A percentile compares a stretch with the other conserved stretches of the same genome.
Evolutionary conservation across 2,888 invertebrate species (phyloP).

Genomic region (Pilophorus perplexus): DNA sequence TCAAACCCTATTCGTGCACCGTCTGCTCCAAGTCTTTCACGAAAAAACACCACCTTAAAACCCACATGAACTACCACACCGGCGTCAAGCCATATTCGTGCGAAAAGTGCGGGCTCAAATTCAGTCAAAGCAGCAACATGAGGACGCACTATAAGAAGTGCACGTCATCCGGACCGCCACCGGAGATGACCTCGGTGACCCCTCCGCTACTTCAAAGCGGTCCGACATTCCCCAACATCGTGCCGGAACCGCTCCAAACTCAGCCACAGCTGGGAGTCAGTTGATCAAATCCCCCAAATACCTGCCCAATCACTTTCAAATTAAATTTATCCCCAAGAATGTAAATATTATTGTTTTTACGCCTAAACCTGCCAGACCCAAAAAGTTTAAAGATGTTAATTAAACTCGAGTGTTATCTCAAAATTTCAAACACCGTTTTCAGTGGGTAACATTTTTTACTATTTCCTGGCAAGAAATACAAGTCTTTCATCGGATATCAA

Average conservation of each 20-base stretch:
- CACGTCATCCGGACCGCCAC: slow-evolving; percentile 41
- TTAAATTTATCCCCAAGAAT: too few species aligned
- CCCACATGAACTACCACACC: slow-evolving; percentile 80
- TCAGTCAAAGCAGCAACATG: slow-evolving; percentile 85
- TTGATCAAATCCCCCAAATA: too few species aligned
- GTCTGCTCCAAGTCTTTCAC: slow-evolving; percentile 76
- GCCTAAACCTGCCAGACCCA: too few species aligned
- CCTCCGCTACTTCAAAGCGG: slow-evolving; percentile 13
- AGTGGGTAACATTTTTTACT: too few species aligned
- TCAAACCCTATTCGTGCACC: slow-evolving; percentile 69
- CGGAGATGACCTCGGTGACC: neutral
- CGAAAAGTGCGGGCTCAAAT: slow-evolving; percentile 67
- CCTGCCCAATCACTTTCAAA: too few species aligned
- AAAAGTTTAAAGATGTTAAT: too few species aligned
- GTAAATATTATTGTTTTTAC: too few species aligned
- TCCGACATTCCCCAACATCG: slow-evolving; percentile 14
- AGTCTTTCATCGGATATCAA: too few species aligned
- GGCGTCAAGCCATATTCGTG: slow-evolving; percentile 79
- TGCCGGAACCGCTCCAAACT: slow-evolving; percentile 4
- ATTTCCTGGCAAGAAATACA: too few species aligned
- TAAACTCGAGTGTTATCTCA: too few species aligned
- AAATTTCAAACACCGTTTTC: too few species aligned
- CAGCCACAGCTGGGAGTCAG: slow-evolving; percentile 25
- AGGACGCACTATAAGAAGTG: slow-evolving; percentile 81
- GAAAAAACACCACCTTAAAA: slow-evolving; percentile 80